Evolutionary conservation across 2,113 vertebrate species (phyloP), one percentile per base, ranked within the genome.

Genomic region (Ardeotis arabs): DNA sequence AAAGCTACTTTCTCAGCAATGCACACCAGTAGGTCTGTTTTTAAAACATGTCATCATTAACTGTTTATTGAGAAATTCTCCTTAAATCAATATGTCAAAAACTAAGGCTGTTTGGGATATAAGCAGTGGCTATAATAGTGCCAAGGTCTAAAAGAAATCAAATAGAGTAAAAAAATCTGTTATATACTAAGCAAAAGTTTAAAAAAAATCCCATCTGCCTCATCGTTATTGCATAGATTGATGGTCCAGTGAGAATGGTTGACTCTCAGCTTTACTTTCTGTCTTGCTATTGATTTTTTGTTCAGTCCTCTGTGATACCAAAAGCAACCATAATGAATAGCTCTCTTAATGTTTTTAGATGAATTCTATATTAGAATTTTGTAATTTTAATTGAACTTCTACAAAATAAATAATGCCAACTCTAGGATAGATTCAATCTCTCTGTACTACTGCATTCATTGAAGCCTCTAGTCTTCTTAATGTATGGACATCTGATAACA

Each of bases 61-160:
- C 27, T n/a, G 35, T 58, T 75, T 90, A 33, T 85, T 33, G 17
- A 85, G 31, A 87, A 84, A 88, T 63, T 47, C 13, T 92, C 59
- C 41, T 82, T 87, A 89, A 94, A 94, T 60, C 56, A 93, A 52
- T 28, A 28, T 35, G 29, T 58, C 10, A 15, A 93, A 96, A 95
- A 13, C 33, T 87, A 93, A 94, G 33, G 31, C 27, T 82, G 14
- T 10, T 67, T 84, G 72, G 10, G 18, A 70, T 87, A 95, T 92
- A 70, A 85, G 24, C 52, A 80, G 63, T 24, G 37, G 33, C 3
- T 45, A 5, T 55, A 62, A 67, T 6, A 84, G 19, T 68, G 41
- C 45, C 20, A 60, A 59, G 14, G 20, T 41, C 33, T 74, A 41
- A 59, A 68, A 62, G 2, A 76, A 90, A 75, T 37, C 14, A 62